Conservation (phyloP, 2,888 invertebrate genomes). For the Serripes groenlandicus region DNA sequence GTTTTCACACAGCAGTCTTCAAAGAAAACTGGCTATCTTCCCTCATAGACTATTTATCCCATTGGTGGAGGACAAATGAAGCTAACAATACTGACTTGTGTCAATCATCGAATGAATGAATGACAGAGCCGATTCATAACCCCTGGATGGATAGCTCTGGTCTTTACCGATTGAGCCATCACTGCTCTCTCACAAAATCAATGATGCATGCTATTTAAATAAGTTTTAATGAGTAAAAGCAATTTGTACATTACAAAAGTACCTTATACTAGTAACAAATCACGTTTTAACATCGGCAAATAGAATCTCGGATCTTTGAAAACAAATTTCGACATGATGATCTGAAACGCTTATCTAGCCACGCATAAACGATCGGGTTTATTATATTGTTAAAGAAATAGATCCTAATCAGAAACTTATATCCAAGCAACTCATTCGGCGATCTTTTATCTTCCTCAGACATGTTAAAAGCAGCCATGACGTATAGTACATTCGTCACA, state of each 20-base stretch:
- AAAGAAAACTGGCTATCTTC: no score
- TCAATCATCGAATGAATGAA: no score
- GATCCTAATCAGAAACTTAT: constrained; percentile 2
- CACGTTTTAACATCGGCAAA: not conserved
- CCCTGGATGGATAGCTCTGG: no score
- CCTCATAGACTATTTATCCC: no score
- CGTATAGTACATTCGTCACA: constrained; percentile 7
- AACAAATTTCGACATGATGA: not conserved
- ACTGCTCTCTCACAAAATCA: no score
- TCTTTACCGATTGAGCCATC: no score
- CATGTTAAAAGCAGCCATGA: constrained; percentile 6
- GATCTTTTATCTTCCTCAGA: constrained; percentile 4
- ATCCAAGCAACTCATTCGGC: constrained; percentile 4
- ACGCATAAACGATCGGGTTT: constrained; percentile 1
- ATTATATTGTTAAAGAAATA: constrained; percentile 9
- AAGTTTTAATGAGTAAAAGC: no score
- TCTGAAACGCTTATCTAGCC: constrained; percentile 12
- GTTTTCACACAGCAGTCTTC: no score
- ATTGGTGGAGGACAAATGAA: no score
- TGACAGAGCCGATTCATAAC: no score
- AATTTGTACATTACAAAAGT: not conserved
- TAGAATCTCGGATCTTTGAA: not conserved
- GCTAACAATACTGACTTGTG: no score
- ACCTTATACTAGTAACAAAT: not conserved
- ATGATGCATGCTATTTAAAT: no score